These are phyloP conservation scores for Ptychodera flava DNA, from an alignment of 35 echinoderm and acorn worm species.

Conservation along the genomic window DNA sequence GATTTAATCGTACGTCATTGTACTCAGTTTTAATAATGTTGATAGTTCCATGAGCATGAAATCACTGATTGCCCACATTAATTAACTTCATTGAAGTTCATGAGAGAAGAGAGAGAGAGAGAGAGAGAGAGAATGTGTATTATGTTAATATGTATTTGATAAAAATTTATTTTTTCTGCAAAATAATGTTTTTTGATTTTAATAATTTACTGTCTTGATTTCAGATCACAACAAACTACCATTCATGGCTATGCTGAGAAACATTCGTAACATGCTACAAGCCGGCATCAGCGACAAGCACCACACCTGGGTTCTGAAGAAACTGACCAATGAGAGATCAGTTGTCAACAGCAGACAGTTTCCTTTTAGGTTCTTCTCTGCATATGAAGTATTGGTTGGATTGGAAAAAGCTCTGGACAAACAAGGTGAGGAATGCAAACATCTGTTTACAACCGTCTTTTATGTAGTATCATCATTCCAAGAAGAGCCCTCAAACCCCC, in stretches of 20 bases:
- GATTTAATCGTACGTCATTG: not conserved
- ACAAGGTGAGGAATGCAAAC: constrained; percentile 28
- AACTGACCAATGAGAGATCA: constrained; percentile 71
- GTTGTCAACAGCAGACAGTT: constrained; percentile 97
- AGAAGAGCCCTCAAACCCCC: too few species aligned
- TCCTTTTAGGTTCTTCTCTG: constrained; percentile 93
- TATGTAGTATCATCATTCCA: too few species aligned
- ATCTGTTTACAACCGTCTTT: too few species aligned
- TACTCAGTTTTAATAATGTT: too few species aligned
- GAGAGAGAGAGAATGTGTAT: too few species aligned
- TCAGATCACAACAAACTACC: constrained; percentile 93
- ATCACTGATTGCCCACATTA: too few species aligned
- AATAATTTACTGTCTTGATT: not conserved
- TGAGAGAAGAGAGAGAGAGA: too few species aligned
- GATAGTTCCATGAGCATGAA: too few species aligned
- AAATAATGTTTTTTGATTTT: too few species aligned
- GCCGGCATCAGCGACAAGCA: constrained; percentile 73
- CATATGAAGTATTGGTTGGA: constrained; percentile 68
- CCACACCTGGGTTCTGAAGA: constrained; percentile 68
- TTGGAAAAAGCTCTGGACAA: constrained; percentile 49
- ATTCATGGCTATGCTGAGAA: constrained; percentile 98
- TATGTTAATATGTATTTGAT: too few species aligned
- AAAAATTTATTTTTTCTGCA: too few species aligned
- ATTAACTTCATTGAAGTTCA: too few species aligned
- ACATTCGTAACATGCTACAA: constrained; percentile 86